A percentile compares a stretch with the other conserved stretches of the same genome.
Evolutionary conservation across 92 coral and sea anemone species (phyloP).

Genomic region (Isaurus tuberculatus): DNA sequence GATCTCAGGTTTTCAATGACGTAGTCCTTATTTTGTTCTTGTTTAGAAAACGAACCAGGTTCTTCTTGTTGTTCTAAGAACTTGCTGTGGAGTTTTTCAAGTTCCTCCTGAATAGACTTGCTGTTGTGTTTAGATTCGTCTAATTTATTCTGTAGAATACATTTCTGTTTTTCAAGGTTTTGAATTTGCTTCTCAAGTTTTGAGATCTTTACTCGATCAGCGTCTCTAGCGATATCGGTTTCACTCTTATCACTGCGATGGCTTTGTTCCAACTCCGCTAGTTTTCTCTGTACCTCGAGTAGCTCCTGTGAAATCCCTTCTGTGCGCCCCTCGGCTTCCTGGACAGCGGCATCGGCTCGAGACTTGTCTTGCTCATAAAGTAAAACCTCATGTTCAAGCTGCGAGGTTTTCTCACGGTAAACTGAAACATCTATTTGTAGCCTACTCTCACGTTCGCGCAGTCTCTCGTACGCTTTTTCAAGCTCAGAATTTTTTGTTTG

Average conservation of each 20-base stretch:
- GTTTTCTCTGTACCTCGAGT: slow-evolving; percentile 69
- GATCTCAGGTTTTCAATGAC: slow-evolving; percentile 76
- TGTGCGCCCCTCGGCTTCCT: slow-evolving; percentile 65
- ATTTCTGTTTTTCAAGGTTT: slow-evolving; percentile 71
- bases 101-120: slow-evolving; percentile 69
- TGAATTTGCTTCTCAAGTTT: slow-evolving; percentile 85
- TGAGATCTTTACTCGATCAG: slow-evolving; percentile 68
- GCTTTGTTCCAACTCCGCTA: slow-evolving; percentile 67
- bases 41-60: slow-evolving; percentile 58
- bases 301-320: slow-evolving; percentile 76
- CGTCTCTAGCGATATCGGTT: slow-evolving; percentile 58
- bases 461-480: slow-evolving; percentile 60
- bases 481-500: slow-evolving; percentile 71
- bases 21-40: slow-evolving; percentile 71
- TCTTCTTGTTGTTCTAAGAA: slow-evolving; percentile 75
- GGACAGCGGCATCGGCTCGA: slow-evolving; percentile 68
- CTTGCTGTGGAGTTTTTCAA: slow-evolving; percentile 55
- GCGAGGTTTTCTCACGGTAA: slow-evolving; percentile 62
- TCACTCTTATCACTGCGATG: slow-evolving; percentile 67
- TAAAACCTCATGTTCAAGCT: slow-evolving; percentile 71
- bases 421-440: slow-evolving; percentile 63
- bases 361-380: slow-evolving; percentile 61
- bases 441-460: slow-evolving; percentile 76
- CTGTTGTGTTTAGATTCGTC: slow-evolving; percentile 75
- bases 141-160: slow-evolving; percentile 75